These are phyloP conservation scores for Gryllus bimaculatus DNA, from an alignment of 1,140 invertebrate species.

Conservation along the genomic window DNA sequence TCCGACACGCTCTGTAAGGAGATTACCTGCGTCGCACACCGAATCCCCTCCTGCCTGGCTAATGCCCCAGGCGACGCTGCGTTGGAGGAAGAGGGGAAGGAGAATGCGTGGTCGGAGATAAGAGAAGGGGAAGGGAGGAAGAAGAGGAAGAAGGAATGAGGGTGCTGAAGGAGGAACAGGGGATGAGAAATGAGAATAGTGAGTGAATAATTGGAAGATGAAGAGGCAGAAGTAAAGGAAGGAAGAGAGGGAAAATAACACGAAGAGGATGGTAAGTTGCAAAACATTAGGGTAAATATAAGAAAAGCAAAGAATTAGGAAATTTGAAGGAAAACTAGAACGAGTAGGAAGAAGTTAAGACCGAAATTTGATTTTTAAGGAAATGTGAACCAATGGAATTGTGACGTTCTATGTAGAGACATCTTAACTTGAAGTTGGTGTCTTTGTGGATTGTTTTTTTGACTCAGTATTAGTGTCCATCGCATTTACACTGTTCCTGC, in stretches of 20 bases:
- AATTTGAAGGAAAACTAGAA: not conserved
- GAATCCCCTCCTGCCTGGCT: conserved; percentile 7
- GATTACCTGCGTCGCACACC: conserved; percentile 11
- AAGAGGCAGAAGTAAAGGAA: not conserved
- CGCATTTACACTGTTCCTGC: no score
- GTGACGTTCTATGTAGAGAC: no score
- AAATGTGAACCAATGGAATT: no score
- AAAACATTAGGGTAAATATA: not conserved
- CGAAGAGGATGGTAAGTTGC: not conserved
- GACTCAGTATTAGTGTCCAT: no score
- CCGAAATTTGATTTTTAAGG: not conserved
- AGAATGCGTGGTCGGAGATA: not conserved
- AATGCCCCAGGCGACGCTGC: not conserved
- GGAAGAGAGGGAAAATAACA: not conserved
- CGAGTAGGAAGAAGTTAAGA: not conserved
- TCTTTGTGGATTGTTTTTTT: no score
- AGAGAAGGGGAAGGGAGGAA: not conserved
- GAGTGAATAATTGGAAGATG: not conserved
- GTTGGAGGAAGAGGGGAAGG: not conserved
- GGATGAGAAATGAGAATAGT: not conserved
- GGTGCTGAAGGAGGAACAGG: not conserved
- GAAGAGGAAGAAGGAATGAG: not conserved
- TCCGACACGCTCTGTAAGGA: conserved; percentile 12
- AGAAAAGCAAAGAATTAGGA: not conserved
- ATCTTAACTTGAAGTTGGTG: no score